Percentiles rank a stretch among this genome's conserved stretches.
phyloP scores from a whole-genome alignment of 2,888 invertebrate species.

The Criorhina ranunculi region DNA sequence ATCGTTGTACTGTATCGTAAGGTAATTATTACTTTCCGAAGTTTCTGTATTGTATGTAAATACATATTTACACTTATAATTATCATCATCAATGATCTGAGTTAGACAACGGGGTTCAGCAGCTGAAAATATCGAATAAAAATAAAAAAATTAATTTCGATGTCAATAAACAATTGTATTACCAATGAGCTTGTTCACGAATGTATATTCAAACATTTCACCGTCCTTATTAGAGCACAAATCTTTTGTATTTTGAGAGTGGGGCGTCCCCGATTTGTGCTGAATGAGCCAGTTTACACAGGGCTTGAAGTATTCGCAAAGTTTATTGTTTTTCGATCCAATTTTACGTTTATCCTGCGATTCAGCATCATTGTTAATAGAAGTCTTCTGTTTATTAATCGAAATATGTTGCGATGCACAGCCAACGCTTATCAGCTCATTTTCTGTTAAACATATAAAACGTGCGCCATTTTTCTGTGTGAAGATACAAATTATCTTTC shows the following conservation, averaged over 20 bases:
- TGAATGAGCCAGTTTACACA: constrained; percentile 82
- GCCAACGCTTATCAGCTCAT: constrained; percentile 78
- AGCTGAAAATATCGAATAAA: constrained; percentile 58
- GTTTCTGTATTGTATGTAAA: constrained; percentile 80
- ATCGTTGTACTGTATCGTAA: constrained; percentile 79
- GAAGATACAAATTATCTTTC: no score
- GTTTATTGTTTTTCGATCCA: constrained; percentile 80
- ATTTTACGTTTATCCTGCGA: constrained; percentile 84
- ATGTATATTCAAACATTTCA: constrained; percentile 80
- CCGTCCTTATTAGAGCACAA: constrained; percentile 80
- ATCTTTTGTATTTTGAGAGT: constrained; percentile 79
- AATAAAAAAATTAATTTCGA: background rate
- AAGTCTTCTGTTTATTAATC: constrained; percentile 79
- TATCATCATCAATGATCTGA: constrained; percentile 80
- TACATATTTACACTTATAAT: constrained; percentile 81
- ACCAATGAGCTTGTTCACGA: constrained; percentile 79
- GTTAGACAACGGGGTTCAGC: constrained; percentile 80
- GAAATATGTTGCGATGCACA: constrained; percentile 80
- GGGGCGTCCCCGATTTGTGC: constrained; percentile 77
- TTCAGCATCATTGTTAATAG: constrained; percentile 78
- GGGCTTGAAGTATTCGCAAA: constrained; percentile 82
- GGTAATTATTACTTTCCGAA: constrained; percentile 78
- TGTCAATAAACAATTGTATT: background rate
- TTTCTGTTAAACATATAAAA: constrained; percentile 81
- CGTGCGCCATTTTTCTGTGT: constrained; percentile 78